These are phyloP conservation scores for Neotoma lepida DNA, from an alignment of 2,113 vertebrate species.

Conservation along the genomic window DNA sequence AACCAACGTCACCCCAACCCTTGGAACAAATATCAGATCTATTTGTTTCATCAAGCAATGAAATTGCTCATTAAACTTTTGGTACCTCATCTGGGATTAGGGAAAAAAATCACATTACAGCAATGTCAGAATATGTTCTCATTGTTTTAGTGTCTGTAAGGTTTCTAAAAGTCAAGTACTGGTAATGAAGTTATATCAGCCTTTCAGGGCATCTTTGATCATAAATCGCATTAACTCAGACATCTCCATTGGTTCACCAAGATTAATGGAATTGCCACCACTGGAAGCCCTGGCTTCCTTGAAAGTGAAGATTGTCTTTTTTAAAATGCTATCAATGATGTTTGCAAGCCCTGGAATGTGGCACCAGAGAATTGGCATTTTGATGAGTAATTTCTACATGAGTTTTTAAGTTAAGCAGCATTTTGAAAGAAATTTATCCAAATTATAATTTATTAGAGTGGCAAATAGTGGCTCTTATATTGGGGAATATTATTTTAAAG, in stretches of 20 bases:
- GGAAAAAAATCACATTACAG: constrained; percentile 59
- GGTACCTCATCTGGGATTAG: constrained; percentile 52
- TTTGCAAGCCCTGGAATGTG: neutral
- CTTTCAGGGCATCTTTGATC: constrained; percentile 68
- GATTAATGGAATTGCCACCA: constrained; percentile 49
- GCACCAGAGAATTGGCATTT: constrained; percentile 47
- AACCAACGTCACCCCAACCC: neutral
- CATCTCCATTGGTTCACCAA: constrained; percentile 51
- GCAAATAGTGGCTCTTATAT: neutral
- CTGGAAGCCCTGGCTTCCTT: constrained; percentile 40
- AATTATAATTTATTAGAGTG: constrained; percentile 13
- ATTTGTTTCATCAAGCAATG: constrained; percentile 52
- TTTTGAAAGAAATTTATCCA: neutral
- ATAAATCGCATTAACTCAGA: constrained; percentile 40
- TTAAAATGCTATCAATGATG: constrained; percentile 53
- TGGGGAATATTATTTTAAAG: no score
- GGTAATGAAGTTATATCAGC: constrained; percentile 51
- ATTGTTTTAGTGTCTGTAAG: constrained; percentile 49
- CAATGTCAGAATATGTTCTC: constrained; percentile 22
- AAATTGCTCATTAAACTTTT: constrained; percentile 74
- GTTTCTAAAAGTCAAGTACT: constrained; percentile 39
- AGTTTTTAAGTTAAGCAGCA: neutral
- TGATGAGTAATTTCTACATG: constrained; percentile 36
- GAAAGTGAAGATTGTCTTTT: constrained; percentile 55
- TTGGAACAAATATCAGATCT: constrained; percentile 15